Base-by-base conservation (phyloP, 2,797 vertebrate species). In the Alca torda region DNA sequence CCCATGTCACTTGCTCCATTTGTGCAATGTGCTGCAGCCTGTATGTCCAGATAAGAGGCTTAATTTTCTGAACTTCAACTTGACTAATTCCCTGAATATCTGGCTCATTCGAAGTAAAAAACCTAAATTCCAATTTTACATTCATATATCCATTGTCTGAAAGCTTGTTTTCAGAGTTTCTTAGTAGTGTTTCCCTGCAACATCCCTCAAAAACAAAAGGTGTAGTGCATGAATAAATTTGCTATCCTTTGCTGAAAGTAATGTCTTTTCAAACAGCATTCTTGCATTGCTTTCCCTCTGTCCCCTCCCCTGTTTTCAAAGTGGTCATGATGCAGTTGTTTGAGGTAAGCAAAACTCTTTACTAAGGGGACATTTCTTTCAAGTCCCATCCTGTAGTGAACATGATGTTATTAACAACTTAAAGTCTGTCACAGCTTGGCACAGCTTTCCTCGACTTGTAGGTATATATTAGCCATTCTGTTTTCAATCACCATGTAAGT, bases 401-500 rank as follows among this genome's bases (percentile, higher is more conserved):
- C 8, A 21, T 9, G 50, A 31, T 73, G 12, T 63, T 57, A 24
- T 54, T 75, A 61, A 24, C 17, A 80, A 18, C 59, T 63, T 64
- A 33, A 51, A 78, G 54, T 75, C 48, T 74, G 53, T 59, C 26
- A 92, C 77, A 87, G 70, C 26, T 73, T 60, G 54, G 76, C 16
- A 74, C 64, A 67, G 41, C 17, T 81, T 96, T 88, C 33, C 89
- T 94, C 9, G n/a, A 63, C 90, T 91, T 92, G 56, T 63, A 80
- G 43, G 56, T 84, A 77, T 35, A 13, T 69, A 87, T 87, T 76
- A 95, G 37, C 30, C 45, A 68, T 63, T 75, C 46, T 95, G n/a
- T 87, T 96, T 96, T 90, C 46, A 96, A 87, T 89, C 84, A 82
- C 61, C 30, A 5, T 60, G 60, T 68, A 95, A 78, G 81, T 89